These are phyloP conservation scores for Ptychobarbus kaznakovi DNA, from an alignment of 2,797 vertebrate species.

Conservation along the genomic window DNA sequence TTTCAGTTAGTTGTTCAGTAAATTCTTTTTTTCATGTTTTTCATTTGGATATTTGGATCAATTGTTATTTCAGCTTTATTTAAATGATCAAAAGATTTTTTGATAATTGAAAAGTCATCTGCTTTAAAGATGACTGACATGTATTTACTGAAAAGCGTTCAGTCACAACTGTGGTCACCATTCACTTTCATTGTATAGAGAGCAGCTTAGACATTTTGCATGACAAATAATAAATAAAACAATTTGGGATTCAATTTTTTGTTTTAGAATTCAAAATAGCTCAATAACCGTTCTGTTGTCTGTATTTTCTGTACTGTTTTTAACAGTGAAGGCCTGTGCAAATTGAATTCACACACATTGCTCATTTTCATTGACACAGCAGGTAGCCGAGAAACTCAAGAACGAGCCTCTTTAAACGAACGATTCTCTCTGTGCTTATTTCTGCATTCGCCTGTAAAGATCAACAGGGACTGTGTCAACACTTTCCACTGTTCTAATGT, in stretches of 20 bases:
- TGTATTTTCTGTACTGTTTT: background rate
- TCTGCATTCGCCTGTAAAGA: conserved; percentile 43
- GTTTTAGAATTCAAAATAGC: background rate
- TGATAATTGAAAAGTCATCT: background rate
- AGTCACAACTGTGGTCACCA: background rate
- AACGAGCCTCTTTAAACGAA: conserved; percentile 14
- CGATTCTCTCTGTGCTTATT: conserved; percentile 7
- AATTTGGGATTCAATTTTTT: background rate
- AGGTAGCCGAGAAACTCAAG: conserved; percentile 7
- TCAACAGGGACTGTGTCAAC: conserved; percentile 37
- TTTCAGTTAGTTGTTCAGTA: background rate
- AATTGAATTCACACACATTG: conserved; percentile 10
- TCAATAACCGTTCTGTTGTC: background rate
- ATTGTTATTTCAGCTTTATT: background rate
- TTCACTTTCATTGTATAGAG: background rate
- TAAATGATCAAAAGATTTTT: background rate
- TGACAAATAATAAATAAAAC: no score
- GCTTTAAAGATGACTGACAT: background rate
- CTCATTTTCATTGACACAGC: conserved; percentile 27
- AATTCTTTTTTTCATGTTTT: background rate
- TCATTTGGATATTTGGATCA: background rate
- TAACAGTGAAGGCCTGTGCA: background rate
- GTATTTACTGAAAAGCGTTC: background rate
- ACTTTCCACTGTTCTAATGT: conserved; percentile 51
- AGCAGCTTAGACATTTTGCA: background rate